Percentiles rank a stretch among this genome's conserved stretches.
Evolutionary conservation across 2,797 vertebrate genomes (phyloP).

Genomic region (Bovichtus diacanthus): DNA sequence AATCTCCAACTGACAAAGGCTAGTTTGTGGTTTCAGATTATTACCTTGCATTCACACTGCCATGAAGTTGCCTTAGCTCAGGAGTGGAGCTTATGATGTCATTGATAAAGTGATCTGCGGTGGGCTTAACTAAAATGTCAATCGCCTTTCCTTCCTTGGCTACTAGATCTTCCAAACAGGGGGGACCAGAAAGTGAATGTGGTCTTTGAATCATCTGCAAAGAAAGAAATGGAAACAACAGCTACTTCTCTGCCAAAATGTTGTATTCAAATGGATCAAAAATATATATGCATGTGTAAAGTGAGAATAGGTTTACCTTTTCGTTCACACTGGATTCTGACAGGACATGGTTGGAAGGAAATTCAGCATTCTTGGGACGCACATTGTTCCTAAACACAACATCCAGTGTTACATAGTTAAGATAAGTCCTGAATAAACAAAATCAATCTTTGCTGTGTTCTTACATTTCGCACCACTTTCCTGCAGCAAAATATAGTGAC

Average conservation of each 20-base stretch:
- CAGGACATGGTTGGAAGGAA: constrained; percentile 40
- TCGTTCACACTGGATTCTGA: constrained; percentile 51
- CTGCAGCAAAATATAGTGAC: not conserved
- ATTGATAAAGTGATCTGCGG: constrained; percentile 70
- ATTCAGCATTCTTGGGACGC: constrained; percentile 70
- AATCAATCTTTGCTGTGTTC: not conserved
- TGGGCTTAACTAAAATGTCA: constrained; percentile 42
- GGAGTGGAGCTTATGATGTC: constrained; percentile 87
- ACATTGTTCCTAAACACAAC: constrained; percentile 74
- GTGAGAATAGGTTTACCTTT: constrained; percentile 64
- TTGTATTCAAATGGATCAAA: not conserved
- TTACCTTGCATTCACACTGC: constrained; percentile 74
- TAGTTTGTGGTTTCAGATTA: not conserved
- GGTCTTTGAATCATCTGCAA: constrained; percentile 55
- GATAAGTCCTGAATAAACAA: constrained; percentile 14
- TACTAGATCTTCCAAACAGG: constrained; percentile 56
- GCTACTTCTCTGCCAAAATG: not conserved
- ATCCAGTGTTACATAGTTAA: constrained; percentile 10
- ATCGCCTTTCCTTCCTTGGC: constrained; percentile 51
- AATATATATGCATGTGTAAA: not conserved
- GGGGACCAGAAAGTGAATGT: constrained; percentile 62
- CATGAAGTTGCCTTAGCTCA: constrained; percentile 79
- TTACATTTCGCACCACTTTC: constrained; percentile 5
- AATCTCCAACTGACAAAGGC: constrained; percentile 6
- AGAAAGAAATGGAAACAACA: not conserved